phyloP scores from a whole-genome alignment of 2,113 vertebrate genomes.

The Ciconia boyciana region DNA sequence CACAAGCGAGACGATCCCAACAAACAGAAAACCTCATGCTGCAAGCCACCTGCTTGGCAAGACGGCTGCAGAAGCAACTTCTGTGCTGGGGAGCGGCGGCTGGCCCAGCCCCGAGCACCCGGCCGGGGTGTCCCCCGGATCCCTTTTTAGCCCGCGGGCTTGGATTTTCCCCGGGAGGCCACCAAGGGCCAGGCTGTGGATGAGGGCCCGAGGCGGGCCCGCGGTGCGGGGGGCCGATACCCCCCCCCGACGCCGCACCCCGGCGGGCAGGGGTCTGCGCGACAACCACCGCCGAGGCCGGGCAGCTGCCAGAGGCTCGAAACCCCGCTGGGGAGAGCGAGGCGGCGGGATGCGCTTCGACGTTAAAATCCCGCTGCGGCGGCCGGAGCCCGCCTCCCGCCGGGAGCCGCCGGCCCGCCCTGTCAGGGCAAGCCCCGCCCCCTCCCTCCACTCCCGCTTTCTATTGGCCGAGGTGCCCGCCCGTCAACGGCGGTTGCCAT shows the following conservation, averaged over 20 bases:
- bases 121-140: not conserved
- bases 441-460: rapidly evolving
- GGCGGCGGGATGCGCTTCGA: rapidly evolving
- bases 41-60: not conserved
- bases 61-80: no score
- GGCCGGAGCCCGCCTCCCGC: rapidly evolving
- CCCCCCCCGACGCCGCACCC: not conserved
- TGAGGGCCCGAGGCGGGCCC: no score
- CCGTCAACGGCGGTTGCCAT: not conserved
- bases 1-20: rapidly evolving
- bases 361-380: rapidly evolving
- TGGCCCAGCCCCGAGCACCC: no score
- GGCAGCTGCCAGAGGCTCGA: rapidly evolving
- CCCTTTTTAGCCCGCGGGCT: no score
- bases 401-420: not conserved
- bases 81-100: rapidly evolving
- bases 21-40: rapidly evolving
- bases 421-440: rapidly evolving
- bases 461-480: not conserved
- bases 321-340: rapidly evolving
- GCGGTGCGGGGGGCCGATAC: rapidly evolving
- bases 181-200: rapidly evolving
- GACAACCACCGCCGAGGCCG: rapidly evolving
- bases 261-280: rapidly evolving
- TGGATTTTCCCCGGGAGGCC: not conserved